phyloP scores from a whole-genome alignment of 2,888 invertebrate species.

The Azorinus chamasolen region DNA sequence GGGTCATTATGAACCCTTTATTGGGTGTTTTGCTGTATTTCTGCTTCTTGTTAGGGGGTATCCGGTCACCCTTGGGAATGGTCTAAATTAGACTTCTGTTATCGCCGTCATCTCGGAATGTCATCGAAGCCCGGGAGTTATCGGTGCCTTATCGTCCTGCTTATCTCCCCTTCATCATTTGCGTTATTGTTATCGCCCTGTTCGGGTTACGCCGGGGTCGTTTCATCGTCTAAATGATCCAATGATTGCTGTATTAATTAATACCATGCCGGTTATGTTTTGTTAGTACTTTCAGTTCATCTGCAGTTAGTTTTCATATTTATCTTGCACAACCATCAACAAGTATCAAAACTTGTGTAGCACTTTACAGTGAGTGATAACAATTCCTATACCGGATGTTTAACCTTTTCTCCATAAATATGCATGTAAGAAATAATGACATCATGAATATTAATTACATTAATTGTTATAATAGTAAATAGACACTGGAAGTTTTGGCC shows the following conservation, averaged over 20 bases:
- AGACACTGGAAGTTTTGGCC: too few relatives aligned
- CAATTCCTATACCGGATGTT: too few relatives aligned
- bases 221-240: slow-evolving; percentile 9
- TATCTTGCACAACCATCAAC: neutral
- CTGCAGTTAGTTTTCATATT: neutral
- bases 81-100: slow-evolving; percentile 36
- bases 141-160: slow-evolving; percentile 41
- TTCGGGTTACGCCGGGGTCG: slow-evolving; percentile 54
- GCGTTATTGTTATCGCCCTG: slow-evolving; percentile 39
- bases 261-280: slow-evolving; percentile 1
- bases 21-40: slow-evolving; percentile 34
- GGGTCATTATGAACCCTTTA: slow-evolving; percentile 59
- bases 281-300: neutral
- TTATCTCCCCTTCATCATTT: slow-evolving; percentile 48
- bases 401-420: too few relatives aligned
- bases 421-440: too few relatives aligned
- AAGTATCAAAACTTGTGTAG: too few relatives aligned
- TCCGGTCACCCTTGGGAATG: slow-evolving; percentile 53
- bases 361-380: too few relatives aligned
- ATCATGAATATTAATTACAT: too few relatives aligned
- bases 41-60: slow-evolving; percentile 48
- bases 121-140: slow-evolving; percentile 45
- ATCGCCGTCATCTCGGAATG: slow-evolving; percentile 51
- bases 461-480: too few relatives aligned
- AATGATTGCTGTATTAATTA: too few relatives aligned